A percentile compares a stretch with the other conserved stretches of the same genome.
phyloP scores from a whole-genome alignment of 2,113 vertebrate genomes.

The Dascyllus trimaculatus region DNA sequence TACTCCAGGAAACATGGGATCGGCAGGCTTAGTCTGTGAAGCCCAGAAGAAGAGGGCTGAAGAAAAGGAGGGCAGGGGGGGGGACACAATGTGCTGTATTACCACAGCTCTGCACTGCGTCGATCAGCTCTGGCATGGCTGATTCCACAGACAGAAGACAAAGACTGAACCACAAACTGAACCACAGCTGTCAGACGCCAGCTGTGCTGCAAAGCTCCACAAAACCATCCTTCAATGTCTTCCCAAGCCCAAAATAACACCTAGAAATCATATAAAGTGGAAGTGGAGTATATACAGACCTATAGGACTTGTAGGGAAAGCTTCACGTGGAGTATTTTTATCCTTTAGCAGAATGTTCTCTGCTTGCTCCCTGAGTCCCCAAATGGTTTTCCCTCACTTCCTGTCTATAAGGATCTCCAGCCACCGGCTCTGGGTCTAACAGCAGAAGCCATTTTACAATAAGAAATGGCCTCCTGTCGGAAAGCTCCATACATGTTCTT shows the following conservation, averaged over 20 bases:
- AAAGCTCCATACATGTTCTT: constrained; percentile 53
- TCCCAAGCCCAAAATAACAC: constrained; percentile 49
- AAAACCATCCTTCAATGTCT: constrained; percentile 37
- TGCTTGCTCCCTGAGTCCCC: constrained; percentile 55
- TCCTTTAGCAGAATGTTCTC: constrained; percentile 50
- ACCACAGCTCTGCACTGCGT: constrained; percentile 31
- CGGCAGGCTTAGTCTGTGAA: constrained; percentile 53
- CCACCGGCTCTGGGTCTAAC: constrained; percentile 31
- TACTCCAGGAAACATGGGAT: constrained; percentile 71
- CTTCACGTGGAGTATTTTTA: constrained; percentile 58
- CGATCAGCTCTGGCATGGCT: constrained; percentile 17
- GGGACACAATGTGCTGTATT: constrained; percentile 38
- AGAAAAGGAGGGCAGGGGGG: constrained; percentile 31
- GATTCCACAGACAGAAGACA: constrained; percentile 47
- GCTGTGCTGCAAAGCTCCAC: constrained; percentile 47
- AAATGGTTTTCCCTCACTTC: constrained; percentile 76
- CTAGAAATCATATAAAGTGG: constrained; percentile 28
- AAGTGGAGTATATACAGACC: constrained; percentile 23
- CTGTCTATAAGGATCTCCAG: constrained; percentile 67
- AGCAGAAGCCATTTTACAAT: constrained; percentile 56
- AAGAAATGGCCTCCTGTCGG: constrained; percentile 61
- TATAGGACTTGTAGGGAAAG: constrained; percentile 43
- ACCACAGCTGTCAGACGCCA: constrained; percentile 57
- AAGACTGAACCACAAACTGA: constrained; percentile 19
- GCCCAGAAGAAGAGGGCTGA: constrained; percentile 50